phyloP scores from a whole-genome alignment of 2,888 invertebrate species.

The Campoplex nolae region DNA sequence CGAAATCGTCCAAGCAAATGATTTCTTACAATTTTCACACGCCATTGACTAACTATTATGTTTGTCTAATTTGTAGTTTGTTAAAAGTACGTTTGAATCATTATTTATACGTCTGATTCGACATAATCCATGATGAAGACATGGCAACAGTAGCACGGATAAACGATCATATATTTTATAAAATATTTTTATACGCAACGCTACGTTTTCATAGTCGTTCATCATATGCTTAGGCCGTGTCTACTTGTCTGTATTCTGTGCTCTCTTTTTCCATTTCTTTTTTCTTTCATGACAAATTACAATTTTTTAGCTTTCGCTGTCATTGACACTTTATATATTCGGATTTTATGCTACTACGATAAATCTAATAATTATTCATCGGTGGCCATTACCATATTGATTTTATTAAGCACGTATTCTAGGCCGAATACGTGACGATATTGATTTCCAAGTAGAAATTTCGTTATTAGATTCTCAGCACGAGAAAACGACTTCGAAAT shows the following conservation, averaged over 20 bases:
- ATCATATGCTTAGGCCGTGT: conserved; percentile 78
- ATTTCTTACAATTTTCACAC: not conserved
- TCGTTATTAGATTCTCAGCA: not conserved
- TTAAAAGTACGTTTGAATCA: not conserved
- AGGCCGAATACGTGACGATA: not conserved
- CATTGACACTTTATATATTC: not conserved
- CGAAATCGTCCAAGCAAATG: not conserved
- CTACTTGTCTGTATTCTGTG: conserved; percentile 75
- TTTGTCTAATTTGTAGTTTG: not conserved
- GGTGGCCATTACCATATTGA: not conserved
- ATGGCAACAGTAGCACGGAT: conserved; percentile 39
- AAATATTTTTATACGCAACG: conserved; percentile 12
- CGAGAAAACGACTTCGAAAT: not conserved
- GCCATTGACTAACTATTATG: not conserved
- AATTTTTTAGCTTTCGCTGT: not conserved
- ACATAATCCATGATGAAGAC: not conserved
- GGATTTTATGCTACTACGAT: not conserved
- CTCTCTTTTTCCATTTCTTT: conserved; percentile 39
- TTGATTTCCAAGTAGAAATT: not conserved
- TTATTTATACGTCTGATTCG: not conserved
- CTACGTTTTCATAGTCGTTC: conserved; percentile 20
- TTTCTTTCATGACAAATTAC: not conserved
- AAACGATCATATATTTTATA: conserved; percentile 23
- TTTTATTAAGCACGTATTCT: not conserved
- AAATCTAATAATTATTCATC: not conserved